Conservation (phyloP, 2,113 vertebrate genomes). For the Myotis brandtii region DNA sequence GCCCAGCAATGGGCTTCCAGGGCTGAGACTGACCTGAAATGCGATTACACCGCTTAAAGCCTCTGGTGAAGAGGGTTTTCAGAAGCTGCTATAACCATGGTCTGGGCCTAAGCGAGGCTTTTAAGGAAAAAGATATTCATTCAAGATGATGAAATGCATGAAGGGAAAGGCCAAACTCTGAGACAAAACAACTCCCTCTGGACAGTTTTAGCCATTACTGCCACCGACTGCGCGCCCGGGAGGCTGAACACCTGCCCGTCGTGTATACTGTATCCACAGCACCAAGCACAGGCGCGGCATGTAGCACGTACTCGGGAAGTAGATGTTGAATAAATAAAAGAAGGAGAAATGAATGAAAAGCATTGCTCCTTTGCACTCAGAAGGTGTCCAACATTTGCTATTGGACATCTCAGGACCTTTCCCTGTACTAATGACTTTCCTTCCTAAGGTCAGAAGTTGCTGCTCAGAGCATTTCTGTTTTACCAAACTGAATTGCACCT, state of each 20-base stretch:
- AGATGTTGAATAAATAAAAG: background rate
- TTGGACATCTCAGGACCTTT: background rate
- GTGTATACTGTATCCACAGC: background rate
- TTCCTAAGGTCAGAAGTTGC: background rate
- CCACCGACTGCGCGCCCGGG: rapidly evolving
- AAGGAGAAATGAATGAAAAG: background rate
- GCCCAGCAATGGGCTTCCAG: background rate
- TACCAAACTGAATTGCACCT: background rate
- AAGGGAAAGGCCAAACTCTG: background rate
- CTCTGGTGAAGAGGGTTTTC: background rate
- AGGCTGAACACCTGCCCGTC: background rate
- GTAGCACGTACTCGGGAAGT: background rate
- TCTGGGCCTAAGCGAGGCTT: background rate
- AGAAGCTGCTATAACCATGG: background rate
- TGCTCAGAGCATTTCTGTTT: background rate
- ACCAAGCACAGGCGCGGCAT: background rate
- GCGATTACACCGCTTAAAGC: background rate
- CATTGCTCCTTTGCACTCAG: background rate
- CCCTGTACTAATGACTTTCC: background rate
- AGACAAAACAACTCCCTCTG: background rate
- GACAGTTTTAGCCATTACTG: background rate
- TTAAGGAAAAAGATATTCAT: background rate
- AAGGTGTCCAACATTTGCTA: background rate
- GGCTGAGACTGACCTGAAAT: background rate
- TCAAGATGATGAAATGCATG: background rate